Percentiles rank a stretch among this genome's conserved stretches.
Conservation (phyloP, 2,113 vertebrate genomes). For the Myiozetetes cayanensis region DNA sequence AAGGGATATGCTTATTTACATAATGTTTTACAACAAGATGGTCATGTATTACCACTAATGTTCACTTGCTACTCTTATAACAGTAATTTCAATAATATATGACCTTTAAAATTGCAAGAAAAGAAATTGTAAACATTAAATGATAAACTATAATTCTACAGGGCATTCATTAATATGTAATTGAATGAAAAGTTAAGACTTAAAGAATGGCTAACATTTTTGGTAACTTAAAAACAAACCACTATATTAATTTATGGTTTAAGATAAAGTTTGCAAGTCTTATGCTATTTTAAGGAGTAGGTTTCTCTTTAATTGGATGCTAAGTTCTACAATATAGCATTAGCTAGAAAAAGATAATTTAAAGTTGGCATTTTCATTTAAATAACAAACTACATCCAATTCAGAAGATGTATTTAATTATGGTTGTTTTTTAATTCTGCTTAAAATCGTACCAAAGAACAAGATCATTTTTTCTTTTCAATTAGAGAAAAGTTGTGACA, state of each 20-base stretch:
- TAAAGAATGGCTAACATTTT: neutral
- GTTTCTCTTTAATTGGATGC: conserved; percentile 18
- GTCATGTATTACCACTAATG: neutral
- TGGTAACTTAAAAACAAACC: neutral
- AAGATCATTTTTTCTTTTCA: conserved; percentile 1
- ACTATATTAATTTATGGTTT: neutral
- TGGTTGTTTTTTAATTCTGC: neutral
- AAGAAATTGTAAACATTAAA: conserved; percentile 11
- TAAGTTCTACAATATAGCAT: neutral
- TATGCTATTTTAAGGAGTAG: neutral
- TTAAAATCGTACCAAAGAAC: neutral
- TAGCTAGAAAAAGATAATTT: conserved; percentile 3
- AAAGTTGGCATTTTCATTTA: conserved; percentile 33
- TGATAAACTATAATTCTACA: neutral
- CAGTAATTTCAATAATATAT: neutral
- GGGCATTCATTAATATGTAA: neutral
- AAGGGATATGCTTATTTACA: neutral
- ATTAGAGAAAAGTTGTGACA: neutral
- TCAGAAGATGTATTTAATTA: neutral
- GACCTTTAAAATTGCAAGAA: neutral
- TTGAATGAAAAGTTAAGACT: neutral
- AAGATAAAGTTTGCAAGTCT: neutral
- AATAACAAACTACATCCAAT: conserved; percentile 2
- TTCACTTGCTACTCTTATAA: neutral
- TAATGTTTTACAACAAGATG: neutral